phyloP scores from a whole-genome alignment of 2,797 vertebrate genomes.

The Botia almorhae region DNA sequence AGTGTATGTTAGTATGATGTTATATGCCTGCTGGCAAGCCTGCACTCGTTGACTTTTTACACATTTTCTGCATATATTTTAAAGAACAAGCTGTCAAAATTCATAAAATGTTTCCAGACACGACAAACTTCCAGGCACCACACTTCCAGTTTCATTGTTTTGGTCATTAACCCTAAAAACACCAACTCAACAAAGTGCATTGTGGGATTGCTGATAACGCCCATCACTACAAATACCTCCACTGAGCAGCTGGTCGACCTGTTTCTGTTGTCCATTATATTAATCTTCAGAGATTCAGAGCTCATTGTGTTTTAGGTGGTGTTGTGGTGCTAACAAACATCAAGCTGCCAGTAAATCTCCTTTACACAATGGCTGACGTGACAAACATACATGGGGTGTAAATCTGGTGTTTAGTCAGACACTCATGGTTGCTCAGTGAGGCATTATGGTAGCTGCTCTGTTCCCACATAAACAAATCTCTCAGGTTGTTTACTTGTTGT shows the following conservation, averaged over 20 bases:
- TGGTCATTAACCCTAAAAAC: neutral
- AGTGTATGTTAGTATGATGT: neutral
- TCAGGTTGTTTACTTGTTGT: constrained; percentile 52
- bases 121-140: neutral
- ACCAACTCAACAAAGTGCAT: neutral
- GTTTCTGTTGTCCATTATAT: constrained; percentile 20
- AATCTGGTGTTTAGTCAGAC: constrained; percentile 43
- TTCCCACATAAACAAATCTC: constrained; percentile 50
- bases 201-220: neutral
- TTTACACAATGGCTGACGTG: constrained; percentile 42
- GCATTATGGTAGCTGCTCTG: constrained; percentile 30
- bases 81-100: neutral
- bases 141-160: neutral
- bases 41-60: neutral
- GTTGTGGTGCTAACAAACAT: constrained; percentile 41
- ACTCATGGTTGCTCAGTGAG: constrained; percentile 7
- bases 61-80: neutral
- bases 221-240: neutral
- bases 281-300: constrained; percentile 18
- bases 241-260: constrained; percentile 41
- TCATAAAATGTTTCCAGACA: neutral
- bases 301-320: constrained; percentile 31
- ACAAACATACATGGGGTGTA: constrained; percentile 47
- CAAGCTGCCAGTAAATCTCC: constrained; percentile 53
- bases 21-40: too few relatives aligned